Conservation (phyloP, 1,140 invertebrate genomes). For the Heliconius himera region DNA sequence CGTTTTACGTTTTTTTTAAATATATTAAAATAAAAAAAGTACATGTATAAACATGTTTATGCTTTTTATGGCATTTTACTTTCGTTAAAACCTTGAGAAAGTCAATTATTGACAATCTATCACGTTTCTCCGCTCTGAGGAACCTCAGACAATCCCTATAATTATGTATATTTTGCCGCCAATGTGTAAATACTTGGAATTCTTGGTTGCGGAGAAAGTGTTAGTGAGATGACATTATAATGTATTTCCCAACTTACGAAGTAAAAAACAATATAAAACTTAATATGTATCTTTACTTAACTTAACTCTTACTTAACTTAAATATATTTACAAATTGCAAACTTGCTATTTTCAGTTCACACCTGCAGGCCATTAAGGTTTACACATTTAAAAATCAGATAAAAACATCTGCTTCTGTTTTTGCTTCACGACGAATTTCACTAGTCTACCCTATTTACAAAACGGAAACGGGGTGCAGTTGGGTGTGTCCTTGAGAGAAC, state of each 20-base stretch:
- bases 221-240: constrained; percentile 55
- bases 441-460: constrained; percentile 41
- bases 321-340: background rate
- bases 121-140: constrained; percentile 47
- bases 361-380: background rate
- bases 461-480: constrained; percentile 71
- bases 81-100: constrained; percentile 77
- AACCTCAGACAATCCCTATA: constrained; percentile 64
- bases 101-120: constrained; percentile 72
- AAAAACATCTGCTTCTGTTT: constrained; percentile 49
- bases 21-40: background rate
- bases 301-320: background rate
- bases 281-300: background rate
- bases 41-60: background rate
- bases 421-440: constrained; percentile 43
- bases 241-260: background rate
- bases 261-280: background rate
- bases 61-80: constrained; percentile 69
- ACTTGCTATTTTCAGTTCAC: background rate
- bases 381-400: constrained; percentile 1
- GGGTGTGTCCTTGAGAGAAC: constrained; percentile 68
- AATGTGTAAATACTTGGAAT: constrained; percentile 78
- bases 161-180: constrained; percentile 71
- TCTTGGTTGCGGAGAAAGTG: constrained; percentile 73
- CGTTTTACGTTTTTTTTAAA: background rate